phyloP scores from a whole-genome alignment of 2,113 vertebrate genomes.

The Sinocyclocheilus maitianheensis region DNA sequence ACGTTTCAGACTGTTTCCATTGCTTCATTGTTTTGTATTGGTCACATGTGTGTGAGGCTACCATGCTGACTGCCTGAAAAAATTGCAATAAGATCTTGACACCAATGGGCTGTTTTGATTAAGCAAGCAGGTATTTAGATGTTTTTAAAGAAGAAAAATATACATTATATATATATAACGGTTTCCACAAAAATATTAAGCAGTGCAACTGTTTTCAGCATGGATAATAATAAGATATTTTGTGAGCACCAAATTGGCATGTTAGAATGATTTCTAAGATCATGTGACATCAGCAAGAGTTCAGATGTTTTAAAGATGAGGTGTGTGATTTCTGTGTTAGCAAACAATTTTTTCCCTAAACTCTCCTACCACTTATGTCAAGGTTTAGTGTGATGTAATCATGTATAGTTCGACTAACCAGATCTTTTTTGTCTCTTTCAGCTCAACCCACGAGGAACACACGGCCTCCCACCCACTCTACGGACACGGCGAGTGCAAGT shows the following conservation, averaged over 20 bases:
- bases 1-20: conserved; percentile 14
- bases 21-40: conserved; percentile 38
- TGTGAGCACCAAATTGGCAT: no score
- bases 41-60: conserved; percentile 22
- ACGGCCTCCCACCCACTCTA: conserved; percentile 92
- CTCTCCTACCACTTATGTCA: not conserved
- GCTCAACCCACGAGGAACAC: conserved; percentile 86
- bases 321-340: no score
- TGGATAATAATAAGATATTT: no score
- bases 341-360: no score
- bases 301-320: no score
- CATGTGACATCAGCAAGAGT: not conserved
- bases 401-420: conserved; percentile 2
- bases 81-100: not conserved
- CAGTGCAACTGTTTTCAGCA: no score
- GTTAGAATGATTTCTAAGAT: no score
- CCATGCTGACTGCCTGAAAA: conserved; percentile 24
- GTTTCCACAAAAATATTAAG: no score
- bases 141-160: not conserved
- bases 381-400: not conserved
- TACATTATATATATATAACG: no score
- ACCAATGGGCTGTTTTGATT: conserved; percentile 7
- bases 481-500: conserved; percentile 98
- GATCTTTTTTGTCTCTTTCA: conserved; percentile 51
- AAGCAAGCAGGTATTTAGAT: conserved; percentile 6